phyloP scores from a whole-genome alignment of 2,113 vertebrate species.

The Pyrgilauda ruficollis region DNA sequence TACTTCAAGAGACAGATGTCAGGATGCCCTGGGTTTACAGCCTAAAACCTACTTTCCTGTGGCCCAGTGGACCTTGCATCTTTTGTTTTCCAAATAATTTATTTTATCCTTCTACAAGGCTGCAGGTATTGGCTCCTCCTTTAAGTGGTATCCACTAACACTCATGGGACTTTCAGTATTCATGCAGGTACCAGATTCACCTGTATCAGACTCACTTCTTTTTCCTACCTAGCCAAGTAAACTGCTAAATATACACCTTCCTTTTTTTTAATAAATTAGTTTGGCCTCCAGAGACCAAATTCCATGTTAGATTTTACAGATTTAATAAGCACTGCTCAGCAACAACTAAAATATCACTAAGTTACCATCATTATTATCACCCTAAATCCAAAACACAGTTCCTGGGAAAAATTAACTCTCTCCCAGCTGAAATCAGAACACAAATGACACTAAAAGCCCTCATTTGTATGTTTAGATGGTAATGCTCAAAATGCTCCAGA shows the following conservation, averaged over 20 bases:
- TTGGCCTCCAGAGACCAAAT: neutral
- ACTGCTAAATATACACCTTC: neutral
- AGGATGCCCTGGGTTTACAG: neutral
- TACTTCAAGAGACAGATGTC: neutral
- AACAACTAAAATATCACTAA: neutral
- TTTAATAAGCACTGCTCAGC: neutral
- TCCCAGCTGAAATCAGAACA: neutral
- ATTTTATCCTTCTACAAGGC: neutral
- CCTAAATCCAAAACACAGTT: neutral
- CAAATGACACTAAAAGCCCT: neutral
- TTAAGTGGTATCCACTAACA: neutral
- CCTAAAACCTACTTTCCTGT: neutral
- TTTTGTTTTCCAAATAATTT: neutral
- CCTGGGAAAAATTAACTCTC: neutral
- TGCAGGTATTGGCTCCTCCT: neutral
- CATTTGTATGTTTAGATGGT: neutral
- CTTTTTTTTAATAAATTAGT: neutral
- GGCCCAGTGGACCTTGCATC: neutral
- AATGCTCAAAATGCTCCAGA: neutral
- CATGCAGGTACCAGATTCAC: neutral
- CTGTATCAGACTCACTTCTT: neutral
- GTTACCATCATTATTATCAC: neutral
- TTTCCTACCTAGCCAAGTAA: neutral
- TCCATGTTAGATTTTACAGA: neutral
- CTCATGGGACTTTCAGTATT: neutral